A percentile compares a stretch with the other conserved stretches of the same genome.
These are phyloP conservation scores for Ovibos moschatus DNA, from an alignment of 2,113 vertebrate genomes.

Conservation along the genomic window DNA sequence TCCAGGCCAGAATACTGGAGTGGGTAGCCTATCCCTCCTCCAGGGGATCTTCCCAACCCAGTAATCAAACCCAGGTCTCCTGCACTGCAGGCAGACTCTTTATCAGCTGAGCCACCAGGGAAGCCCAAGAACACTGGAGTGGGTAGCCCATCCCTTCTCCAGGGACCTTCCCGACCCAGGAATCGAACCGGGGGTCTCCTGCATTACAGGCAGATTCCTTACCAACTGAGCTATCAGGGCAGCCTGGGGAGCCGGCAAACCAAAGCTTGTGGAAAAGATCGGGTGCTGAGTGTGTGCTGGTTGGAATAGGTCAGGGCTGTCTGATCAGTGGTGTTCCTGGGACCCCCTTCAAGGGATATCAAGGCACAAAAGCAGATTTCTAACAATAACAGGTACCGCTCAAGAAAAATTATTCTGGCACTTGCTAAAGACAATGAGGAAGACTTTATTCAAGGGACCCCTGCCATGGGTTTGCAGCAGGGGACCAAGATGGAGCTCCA, in stretches of 20 bases:
- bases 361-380: accelerated
- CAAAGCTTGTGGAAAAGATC: accelerated
- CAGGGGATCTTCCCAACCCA: neutral
- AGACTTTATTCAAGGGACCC: neutral
- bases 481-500: accelerated
- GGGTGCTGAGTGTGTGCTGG: too few species aligned
- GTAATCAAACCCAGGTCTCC: neutral
- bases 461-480: neutral
- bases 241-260: neutral
- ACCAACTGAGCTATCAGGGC: neutral
- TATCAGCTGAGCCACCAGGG: neutral
- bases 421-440: too few species aligned
- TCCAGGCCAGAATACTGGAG: neutral
- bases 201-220: neutral
- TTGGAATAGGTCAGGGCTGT: neutral
- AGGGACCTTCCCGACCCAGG: neutral
- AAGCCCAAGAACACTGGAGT: neutral
- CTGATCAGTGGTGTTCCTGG: neutral
- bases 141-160: neutral
- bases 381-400: neutral
- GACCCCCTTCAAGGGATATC: neutral
- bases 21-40: neutral
- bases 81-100: accelerated
- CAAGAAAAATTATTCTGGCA: neutral
- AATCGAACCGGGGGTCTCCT: neutral